These are phyloP conservation scores for Antidorcas marsupialis DNA, from an alignment of 2,113 vertebrate species.

Conservation along the genomic window DNA sequence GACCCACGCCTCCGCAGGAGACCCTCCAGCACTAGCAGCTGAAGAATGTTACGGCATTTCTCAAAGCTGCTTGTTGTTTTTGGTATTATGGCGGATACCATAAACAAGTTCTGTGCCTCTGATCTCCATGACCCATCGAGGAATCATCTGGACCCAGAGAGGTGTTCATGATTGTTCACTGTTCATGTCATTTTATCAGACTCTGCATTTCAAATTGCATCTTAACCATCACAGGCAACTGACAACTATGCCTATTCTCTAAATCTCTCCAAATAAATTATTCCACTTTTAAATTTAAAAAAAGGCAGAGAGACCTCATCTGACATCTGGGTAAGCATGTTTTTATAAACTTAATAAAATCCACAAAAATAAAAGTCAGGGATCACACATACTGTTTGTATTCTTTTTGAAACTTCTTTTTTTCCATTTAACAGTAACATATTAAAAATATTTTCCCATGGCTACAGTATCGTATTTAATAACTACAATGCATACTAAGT, in stretches of 20 bases:
- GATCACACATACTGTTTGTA: background rate
- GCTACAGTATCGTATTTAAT: background rate
- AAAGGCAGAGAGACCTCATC: background rate
- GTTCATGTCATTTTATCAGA: background rate
- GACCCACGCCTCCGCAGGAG: background rate
- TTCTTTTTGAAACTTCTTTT: background rate
- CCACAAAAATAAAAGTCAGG: background rate
- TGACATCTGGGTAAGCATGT: background rate
- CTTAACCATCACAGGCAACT: background rate
- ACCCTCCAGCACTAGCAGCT: background rate
- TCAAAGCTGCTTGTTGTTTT: background rate
- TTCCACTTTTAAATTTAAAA: background rate
- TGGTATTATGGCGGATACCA: background rate
- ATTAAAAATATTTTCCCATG: background rate
- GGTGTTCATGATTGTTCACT: background rate
- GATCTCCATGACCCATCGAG: background rate
- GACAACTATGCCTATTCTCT: background rate
- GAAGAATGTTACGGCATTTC: fast-evolving
- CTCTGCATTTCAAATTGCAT: background rate
- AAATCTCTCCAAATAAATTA: background rate
- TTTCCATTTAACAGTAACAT: background rate
- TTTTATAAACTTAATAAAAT: background rate
- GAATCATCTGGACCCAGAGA: background rate
- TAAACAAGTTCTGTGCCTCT: background rate
- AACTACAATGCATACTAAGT: background rate